Evolutionary conservation across 2,888 invertebrate species (phyloP).

Genomic region (Invenusta paracnida): DNA sequence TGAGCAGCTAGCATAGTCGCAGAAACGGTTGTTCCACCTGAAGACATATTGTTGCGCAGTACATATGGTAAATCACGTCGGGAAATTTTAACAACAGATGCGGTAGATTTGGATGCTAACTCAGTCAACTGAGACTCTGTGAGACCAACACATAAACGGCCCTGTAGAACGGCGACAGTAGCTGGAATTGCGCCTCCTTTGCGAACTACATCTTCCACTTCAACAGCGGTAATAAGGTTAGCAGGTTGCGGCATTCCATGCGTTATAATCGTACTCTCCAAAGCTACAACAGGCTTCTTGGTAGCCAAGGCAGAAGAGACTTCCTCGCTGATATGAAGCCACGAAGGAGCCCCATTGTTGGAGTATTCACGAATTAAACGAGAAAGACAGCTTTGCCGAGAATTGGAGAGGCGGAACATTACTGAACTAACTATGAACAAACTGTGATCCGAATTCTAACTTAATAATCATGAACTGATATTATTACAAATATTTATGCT

Average conservation of each 20-base stretch:
- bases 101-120: slow-evolving; percentile 32
- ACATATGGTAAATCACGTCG: slow-evolving; percentile 77
- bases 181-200: slow-evolving; percentile 75
- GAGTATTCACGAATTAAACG: no score
- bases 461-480: no score
- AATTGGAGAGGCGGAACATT: no score
- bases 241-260: slow-evolving; percentile 94
- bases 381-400: no score
- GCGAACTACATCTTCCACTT: slow-evolving; percentile 75
- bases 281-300: slow-evolving; percentile 75
- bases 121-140: slow-evolving; percentile 43
- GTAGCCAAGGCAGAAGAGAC: slow-evolving; percentile 68
- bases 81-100: slow-evolving; percentile 73
- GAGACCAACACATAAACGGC: slow-evolving; percentile 74
- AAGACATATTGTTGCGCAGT: slow-evolving; percentile 51
- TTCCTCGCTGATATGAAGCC: slow-evolving; percentile 52
- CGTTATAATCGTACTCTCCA: slow-evolving; percentile 94
- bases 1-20: slow-evolving; percentile 83
- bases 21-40: slow-evolving; percentile 86
- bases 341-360: background rate
- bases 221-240: slow-evolving; percentile 77
- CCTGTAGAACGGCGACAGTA: slow-evolving; percentile 80
- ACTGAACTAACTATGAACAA: no score
- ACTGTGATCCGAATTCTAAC: no score
- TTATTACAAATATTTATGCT: no score